These are phyloP conservation scores for Acanthopleura granulata DNA, from an alignment of 2,888 invertebrate species.

Conservation along the genomic window DNA sequence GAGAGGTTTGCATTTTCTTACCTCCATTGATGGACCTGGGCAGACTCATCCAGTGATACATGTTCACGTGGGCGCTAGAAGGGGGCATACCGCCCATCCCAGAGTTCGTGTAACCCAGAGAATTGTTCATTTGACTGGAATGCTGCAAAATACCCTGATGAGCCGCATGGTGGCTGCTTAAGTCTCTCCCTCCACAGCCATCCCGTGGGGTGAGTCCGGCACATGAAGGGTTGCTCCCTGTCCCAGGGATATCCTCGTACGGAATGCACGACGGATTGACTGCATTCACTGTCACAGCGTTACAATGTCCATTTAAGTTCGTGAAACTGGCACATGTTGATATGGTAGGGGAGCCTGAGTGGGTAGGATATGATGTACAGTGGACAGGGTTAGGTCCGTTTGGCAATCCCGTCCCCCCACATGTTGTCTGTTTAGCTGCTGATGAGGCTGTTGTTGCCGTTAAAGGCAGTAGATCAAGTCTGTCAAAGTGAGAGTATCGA, in stretches of 20 bases:
- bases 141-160: slow-evolving; percentile 10
- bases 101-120: not conserved
- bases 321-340: not conserved
- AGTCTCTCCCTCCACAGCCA: not conserved
- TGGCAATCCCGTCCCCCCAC: not conserved
- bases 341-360: not conserved
- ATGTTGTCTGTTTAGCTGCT: not conserved
- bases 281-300: not conserved
- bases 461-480: slow-evolving; percentile 16
- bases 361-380: slow-evolving; percentile 9
- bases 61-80: not conserved
- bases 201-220: slow-evolving; percentile 3
- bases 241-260: not conserved
- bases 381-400: not conserved
- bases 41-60: slow-evolving; percentile 15
- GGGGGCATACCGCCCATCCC: slow-evolving; percentile 2
- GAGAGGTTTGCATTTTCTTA: not conserved
- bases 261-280: slow-evolving; percentile 5
- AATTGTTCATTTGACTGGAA: slow-evolving; percentile 16
- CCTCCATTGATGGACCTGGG: slow-evolving; percentile 16
- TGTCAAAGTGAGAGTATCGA: slow-evolving; percentile 15
- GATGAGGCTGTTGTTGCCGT: slow-evolving; percentile 6
- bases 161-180: not conserved
- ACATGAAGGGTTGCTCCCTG: not conserved
- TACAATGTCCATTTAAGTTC: slow-evolving; percentile 4